These are phyloP conservation scores for Pterostichus madidus DNA, from an alignment of 2,888 invertebrate genomes.

Conservation along the genomic window DNA sequence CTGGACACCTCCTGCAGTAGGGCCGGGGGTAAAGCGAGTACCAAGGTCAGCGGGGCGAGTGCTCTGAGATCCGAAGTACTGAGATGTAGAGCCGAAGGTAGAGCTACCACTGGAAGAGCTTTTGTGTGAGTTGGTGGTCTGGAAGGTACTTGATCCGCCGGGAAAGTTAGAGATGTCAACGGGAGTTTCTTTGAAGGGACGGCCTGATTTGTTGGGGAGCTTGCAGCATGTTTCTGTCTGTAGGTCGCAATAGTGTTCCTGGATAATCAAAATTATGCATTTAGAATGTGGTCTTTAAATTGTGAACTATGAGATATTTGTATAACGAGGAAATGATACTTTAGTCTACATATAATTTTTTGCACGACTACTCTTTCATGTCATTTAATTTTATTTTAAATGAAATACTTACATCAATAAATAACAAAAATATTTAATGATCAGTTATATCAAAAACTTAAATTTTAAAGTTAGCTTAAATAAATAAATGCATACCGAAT, in stretches of 20 bases:
- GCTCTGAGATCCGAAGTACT: slow-evolving; percentile 9
- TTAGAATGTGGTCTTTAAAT: not conserved
- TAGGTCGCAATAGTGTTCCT: slow-evolving; percentile 75
- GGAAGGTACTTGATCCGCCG: not conserved
- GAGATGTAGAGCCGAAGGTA: slow-evolving; percentile 6
- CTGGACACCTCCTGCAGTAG: slow-evolving; percentile 23
- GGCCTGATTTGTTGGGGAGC: slow-evolving; percentile 70
- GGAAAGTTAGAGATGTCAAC: slow-evolving; percentile 40
- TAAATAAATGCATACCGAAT: too few species aligned
- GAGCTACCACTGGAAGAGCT: slow-evolving; percentile 71
- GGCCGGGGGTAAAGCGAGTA: slow-evolving; percentile 19
- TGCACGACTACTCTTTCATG: too few species aligned
- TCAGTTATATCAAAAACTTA: too few species aligned
- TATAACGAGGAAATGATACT: too few species aligned
- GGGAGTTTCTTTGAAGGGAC: slow-evolving; percentile 69
- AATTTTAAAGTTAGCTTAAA: too few species aligned
- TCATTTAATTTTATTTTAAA: too few species aligned
- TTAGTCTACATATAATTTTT: too few species aligned
- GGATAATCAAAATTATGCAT: slow-evolving; percentile 69
- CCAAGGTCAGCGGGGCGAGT: slow-evolving; percentile 27
- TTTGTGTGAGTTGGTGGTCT: slow-evolving; percentile 76
- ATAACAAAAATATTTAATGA: too few species aligned
- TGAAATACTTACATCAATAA: too few species aligned
- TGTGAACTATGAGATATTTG: too few species aligned
- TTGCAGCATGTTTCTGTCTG: slow-evolving; percentile 77